Conservation (phyloP, 2,113 vertebrate species). For the Corapipo altera region DNA sequence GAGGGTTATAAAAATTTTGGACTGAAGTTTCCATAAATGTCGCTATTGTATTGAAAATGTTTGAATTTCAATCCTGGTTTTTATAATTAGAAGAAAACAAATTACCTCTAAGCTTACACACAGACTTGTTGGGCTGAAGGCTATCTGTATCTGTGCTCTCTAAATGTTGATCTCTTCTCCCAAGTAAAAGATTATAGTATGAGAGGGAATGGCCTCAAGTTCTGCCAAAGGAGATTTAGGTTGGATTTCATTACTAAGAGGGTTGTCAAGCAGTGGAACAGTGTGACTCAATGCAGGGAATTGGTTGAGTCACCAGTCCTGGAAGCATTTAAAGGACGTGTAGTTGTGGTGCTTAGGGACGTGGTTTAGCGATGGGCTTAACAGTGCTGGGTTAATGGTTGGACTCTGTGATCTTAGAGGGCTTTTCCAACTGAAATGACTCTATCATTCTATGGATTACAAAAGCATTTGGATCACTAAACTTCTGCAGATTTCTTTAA, state of each 20-base stretch:
- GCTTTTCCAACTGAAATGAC: neutral
- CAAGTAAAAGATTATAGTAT: neutral
- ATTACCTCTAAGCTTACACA: neutral
- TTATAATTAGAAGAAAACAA: neutral
- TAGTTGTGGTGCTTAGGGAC: neutral
- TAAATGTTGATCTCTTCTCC: neutral
- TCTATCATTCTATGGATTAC: neutral
- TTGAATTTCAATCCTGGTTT: neutral
- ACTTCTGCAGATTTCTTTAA: neutral
- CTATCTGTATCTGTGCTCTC: neutral
- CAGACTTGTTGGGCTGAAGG: neutral
- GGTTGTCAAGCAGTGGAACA: neutral
- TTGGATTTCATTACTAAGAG: no score
- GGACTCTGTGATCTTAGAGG: neutral
- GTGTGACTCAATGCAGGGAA: neutral
- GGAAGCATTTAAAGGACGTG: neutral
- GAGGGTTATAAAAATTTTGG: neutral
- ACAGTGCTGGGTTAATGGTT: neutral
- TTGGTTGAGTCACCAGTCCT: rapidly evolving
- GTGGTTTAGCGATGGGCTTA: rapidly evolving
- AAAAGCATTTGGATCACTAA: neutral
- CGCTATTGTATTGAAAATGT: neutral
- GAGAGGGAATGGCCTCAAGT: neutral
- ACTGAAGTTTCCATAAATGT: neutral
- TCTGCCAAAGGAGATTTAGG: neutral